Evolutionary conservation across 2,888 invertebrate species (phyloP), one percentile per base, ranked within the genome.

Genomic region (Acronicta psi): DNA sequence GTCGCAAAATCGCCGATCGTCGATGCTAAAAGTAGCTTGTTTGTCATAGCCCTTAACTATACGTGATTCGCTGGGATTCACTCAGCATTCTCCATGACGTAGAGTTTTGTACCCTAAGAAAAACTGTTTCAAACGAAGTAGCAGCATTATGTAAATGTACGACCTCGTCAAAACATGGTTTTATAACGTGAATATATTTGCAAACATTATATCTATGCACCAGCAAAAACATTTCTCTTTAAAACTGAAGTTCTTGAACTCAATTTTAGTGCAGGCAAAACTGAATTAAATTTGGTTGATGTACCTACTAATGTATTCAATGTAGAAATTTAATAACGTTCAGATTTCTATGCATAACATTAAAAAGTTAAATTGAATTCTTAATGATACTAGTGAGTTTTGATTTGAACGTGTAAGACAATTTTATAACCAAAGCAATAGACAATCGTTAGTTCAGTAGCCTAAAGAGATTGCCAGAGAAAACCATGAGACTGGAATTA

Each of bases 201-300:
- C 44, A 55, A 29, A 44, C 38, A 44, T 45, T 38, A 40, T 44
- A 44, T 34, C 23, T 23, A 25, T 25, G 23, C 44, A 44, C 10
- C 13, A 25, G 38, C 13, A 29, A 38, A 53, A 29, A 25, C 18
- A 13, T 43, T 50, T 2, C 5, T 0, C 5, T 0, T 29, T 37
- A 18, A 44, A 36, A 18, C 13, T 3, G 7, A 53, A 41, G 38
- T 11, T 10, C 23, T 36, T 42, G 14, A 31, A 41, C 23, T 14
- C 13, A 29, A 20, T 44, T 18, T 51, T 34, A 40, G 36, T 36
- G 13, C 14, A 53, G 18, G 34, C 36, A 25, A 23, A 38, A 20
- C 54, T 38, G 0, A 42, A 49, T 47, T 50, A 47, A 41, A 60
- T 55, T 53, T 47, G 7, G 55, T 52, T 59, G 31, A 20, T 25